These are phyloP conservation scores for Sweltsa coloradensis DNA, from an alignment of 1,140 invertebrate genomes.

Conservation along the genomic window DNA sequence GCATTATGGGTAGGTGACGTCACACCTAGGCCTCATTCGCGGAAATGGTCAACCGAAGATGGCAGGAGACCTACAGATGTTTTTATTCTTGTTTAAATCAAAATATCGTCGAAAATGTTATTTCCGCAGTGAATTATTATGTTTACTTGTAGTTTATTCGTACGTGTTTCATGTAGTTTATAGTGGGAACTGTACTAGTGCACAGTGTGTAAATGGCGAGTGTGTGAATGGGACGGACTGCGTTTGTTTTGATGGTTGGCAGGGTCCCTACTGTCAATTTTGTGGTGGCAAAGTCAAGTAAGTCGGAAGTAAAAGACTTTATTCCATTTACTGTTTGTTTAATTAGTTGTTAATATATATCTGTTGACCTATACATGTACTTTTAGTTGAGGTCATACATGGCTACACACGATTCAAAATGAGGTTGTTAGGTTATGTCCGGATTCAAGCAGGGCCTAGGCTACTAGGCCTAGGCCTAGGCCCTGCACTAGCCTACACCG, in stretches of 20 bases:
- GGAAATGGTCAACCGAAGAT: conserved; percentile 38
- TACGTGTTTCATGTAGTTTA: conserved; percentile 36
- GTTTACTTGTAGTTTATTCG: conserved; percentile 31
- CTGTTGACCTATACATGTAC: too few relatives aligned
- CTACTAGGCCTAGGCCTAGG: too few relatives aligned
- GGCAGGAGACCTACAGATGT: conserved; percentile 67
- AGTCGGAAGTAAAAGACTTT: too few relatives aligned
- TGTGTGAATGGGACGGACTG: conserved; percentile 71
- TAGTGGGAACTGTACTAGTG: conserved; percentile 26
- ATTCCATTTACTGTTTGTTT: too few relatives aligned
- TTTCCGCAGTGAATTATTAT: conserved; percentile 15
- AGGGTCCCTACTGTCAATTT: conserved; percentile 73
- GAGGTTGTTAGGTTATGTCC: too few relatives aligned
- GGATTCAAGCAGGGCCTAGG: too few relatives aligned
- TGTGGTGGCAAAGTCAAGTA: conserved; percentile 87
- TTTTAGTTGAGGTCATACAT: too few relatives aligned
- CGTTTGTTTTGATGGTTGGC: conserved; percentile 81
- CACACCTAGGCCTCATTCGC: conserved; percentile 9
- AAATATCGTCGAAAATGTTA: conserved; percentile 63
- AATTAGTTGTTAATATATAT: too few relatives aligned
- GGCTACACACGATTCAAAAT: too few relatives aligned
- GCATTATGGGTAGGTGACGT: conserved; percentile 13
- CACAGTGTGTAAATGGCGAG: conserved; percentile 51
- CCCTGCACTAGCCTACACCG: too few relatives aligned
- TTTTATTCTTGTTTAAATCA: conserved; percentile 71